These are phyloP conservation scores for Brotula barbata DNA, from an alignment of 2,797 vertebrate species.

Conservation along the genomic window DNA sequence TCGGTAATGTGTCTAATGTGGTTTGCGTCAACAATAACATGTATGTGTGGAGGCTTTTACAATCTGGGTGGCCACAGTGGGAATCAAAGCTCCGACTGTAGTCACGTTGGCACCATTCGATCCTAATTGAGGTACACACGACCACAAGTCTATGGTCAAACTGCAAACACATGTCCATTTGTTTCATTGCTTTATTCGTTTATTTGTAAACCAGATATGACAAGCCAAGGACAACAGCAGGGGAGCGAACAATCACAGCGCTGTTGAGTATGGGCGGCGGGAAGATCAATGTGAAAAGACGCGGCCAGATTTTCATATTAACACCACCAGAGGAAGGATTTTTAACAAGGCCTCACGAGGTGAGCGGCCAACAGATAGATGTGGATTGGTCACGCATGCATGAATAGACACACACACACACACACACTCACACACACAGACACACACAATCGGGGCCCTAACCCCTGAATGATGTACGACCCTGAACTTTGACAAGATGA, in stretches of 20 bases:
- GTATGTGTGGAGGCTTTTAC: constrained; percentile 44
- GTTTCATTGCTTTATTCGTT: constrained; percentile 44
- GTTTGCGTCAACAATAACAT: constrained; percentile 41
- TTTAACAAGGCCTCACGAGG: constrained; percentile 38
- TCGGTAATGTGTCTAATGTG: constrained; percentile 26
- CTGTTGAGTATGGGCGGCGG: constrained; percentile 35
- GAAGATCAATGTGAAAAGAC: constrained; percentile 40
- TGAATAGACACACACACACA: constrained; percentile 23
- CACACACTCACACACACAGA: constrained; percentile 10
- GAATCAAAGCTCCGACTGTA: constrained; percentile 42
- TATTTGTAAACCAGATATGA: constrained; percentile 55
- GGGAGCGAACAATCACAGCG: constrained; percentile 32
- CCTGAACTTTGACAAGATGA: constrained; percentile 65
- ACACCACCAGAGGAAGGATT: neutral
- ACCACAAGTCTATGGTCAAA: constrained; percentile 43
- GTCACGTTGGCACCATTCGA: constrained; percentile 40
- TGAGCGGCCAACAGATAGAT: constrained; percentile 34
- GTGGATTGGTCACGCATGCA: constrained; percentile 12
- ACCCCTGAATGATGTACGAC: constrained; percentile 61
- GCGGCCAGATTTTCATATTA: constrained; percentile 6
- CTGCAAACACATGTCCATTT: constrained; percentile 52
- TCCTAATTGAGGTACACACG: constrained; percentile 33
- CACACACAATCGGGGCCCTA: constrained; percentile 7
- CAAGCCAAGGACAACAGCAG: constrained; percentile 23
- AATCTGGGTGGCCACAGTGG: constrained; percentile 35